phyloP scores from a whole-genome alignment of 2,888 invertebrate genomes.

The Nomada ferruginata region DNA sequence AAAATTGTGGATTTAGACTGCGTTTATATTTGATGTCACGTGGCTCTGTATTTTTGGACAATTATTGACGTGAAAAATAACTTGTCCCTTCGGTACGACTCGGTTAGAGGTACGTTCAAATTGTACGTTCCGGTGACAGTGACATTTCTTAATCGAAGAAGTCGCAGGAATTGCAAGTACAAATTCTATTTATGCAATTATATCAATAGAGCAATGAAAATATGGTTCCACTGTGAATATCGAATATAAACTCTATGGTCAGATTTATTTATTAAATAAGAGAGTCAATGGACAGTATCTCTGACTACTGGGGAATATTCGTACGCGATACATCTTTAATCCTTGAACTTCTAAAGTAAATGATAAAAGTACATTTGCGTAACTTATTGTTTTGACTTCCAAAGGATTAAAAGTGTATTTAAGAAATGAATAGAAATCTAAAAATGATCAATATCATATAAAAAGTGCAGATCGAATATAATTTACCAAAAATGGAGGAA shows the following conservation, averaged over 20 bases:
- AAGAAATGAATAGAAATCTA: neutral
- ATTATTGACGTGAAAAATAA: neutral
- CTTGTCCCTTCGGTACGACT: neutral
- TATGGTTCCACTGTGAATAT: slow-evolving; percentile 4
- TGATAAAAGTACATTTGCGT: neutral
- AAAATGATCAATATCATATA: neutral
- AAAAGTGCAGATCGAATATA: neutral
- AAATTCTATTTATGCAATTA: neutral
- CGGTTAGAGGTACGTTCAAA: too few relatives aligned
- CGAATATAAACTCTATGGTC: slow-evolving; percentile 31
- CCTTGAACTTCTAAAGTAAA: slow-evolving; percentile 7
- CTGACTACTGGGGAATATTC: slow-evolving; percentile 15
- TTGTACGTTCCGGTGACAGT: neutral
- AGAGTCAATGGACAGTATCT: slow-evolving; percentile 16
- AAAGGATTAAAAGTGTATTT: slow-evolving; percentile 24
- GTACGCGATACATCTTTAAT: slow-evolving; percentile 5
- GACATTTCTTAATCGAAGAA: neutral
- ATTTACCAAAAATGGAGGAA: slow-evolving; percentile 27
- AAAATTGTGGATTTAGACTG: neutral
- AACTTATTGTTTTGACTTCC: neutral
- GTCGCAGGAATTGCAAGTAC: neutral
- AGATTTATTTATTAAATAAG: neutral
- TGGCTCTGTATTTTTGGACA: neutral
- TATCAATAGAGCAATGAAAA: neutral
- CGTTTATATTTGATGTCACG: slow-evolving; percentile 14